phyloP scores from a whole-genome alignment of 2,113 vertebrate species.

The Chauna torquata region DNA sequence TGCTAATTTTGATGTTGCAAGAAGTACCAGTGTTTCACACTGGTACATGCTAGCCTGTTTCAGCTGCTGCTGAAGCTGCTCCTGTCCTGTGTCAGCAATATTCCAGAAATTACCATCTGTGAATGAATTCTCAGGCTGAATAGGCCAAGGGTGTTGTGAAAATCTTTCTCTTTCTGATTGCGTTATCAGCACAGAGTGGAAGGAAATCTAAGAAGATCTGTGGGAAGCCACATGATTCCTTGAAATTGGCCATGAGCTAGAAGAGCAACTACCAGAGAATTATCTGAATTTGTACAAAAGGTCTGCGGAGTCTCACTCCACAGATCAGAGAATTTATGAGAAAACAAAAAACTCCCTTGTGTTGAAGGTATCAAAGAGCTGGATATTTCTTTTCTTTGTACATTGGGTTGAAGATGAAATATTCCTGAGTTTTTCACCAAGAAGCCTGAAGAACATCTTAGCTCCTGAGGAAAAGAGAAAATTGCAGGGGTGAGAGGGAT shows the following conservation, averaged over 20 bases:
- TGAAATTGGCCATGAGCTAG: not conserved
- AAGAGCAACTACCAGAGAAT: not conserved
- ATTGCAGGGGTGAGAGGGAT: not conserved
- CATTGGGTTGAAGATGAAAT: not conserved
- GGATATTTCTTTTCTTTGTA: not conserved
- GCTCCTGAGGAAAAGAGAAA: not conserved
- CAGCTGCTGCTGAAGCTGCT: not conserved
- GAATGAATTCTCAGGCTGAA: not conserved
- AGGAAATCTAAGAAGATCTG: not conserved
- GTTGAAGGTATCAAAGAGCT: not conserved
- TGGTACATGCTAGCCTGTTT: not conserved
- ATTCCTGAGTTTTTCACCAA: not conserved
- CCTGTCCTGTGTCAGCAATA: not conserved
- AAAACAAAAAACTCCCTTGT: not conserved
- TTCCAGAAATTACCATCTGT: not conserved
- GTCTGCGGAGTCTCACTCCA: not conserved
- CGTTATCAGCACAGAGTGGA: not conserved
- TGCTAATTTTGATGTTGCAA: not conserved
- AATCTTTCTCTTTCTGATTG: not conserved
- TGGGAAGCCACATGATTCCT: not conserved
- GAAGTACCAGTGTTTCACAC: not conserved
- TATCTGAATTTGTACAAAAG: not conserved
- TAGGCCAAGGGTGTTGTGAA: not conserved
- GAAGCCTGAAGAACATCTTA: not conserved
- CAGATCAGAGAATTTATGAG: not conserved